These are phyloP conservation scores for Centropus bengalensis DNA, from an alignment of 2,113 vertebrate species.

Conservation along the genomic window DNA sequence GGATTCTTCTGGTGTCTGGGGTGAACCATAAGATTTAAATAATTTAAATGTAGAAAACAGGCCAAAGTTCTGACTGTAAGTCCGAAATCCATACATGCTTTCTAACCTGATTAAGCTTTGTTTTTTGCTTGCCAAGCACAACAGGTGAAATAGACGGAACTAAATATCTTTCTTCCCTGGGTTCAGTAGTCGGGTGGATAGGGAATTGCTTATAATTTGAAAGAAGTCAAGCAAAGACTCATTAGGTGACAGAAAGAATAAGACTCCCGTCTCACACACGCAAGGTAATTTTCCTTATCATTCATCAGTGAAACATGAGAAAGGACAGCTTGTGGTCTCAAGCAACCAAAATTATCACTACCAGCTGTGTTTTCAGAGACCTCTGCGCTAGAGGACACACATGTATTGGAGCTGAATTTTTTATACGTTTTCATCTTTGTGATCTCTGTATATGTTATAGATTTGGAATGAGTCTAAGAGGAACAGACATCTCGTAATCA, in stretches of 20 bases:
- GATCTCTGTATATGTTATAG: background rate
- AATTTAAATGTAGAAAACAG: background rate
- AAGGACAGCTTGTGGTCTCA: background rate
- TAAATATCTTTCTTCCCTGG: background rate
- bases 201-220: background rate
- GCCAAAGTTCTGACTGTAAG: background rate
- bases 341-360: background rate
- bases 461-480: background rate
- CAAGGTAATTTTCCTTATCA: background rate
- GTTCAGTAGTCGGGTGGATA: background rate
- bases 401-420: background rate
- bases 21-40: background rate
- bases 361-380: background rate
- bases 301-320: background rate
- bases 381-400: background rate
- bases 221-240: background rate
- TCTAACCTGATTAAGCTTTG: background rate
- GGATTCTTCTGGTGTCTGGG: background rate
- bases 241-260: background rate
- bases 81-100: background rate
- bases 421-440: background rate
- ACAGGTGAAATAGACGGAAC: background rate
- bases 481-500: background rate
- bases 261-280: background rate
- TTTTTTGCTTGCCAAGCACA: background rate